Evolutionary conservation across 1,140 invertebrate species (phyloP).

Genomic region (Drosophila takahashii): DNA sequence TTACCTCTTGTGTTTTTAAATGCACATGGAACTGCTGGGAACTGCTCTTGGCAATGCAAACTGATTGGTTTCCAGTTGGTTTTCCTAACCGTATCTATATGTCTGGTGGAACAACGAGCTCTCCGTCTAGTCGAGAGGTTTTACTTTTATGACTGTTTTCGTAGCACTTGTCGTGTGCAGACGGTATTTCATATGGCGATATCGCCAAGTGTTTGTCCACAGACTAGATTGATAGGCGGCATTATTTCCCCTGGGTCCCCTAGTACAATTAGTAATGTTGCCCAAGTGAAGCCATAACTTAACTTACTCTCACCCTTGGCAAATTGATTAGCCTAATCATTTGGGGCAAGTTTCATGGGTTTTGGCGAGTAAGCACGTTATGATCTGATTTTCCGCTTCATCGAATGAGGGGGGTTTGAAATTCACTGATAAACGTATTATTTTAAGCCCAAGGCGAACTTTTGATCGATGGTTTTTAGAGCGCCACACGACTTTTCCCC

Average conservation of each 20-base stretch:
- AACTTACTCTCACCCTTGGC: slow-evolving; percentile 2
- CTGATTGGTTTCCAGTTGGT: slow-evolving; percentile 31
- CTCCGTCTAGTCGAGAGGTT: slow-evolving; percentile 28
- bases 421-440: slow-evolving; percentile 17
- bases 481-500: slow-evolving; percentile 5
- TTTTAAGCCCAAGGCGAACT: slow-evolving; percentile 26
- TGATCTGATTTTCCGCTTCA: slow-evolving; percentile 59
- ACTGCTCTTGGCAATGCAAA: slow-evolving; percentile 12
- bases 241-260: slow-evolving; percentile 13
- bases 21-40: slow-evolving; percentile 1
- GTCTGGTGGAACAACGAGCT: slow-evolving; percentile 9
- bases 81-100: slow-evolving; percentile 15
- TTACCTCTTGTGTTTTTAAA: background rate
- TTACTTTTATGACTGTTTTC: slow-evolving; percentile 64
- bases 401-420: background rate
- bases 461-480: slow-evolving; percentile 72
- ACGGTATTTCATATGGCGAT: slow-evolving; percentile 52
- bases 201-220: slow-evolving; percentile 45
- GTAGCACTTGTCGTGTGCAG: slow-evolving; percentile 53
- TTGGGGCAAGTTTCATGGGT: slow-evolving; percentile 6
- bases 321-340: slow-evolving; percentile 66
- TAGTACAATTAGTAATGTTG: slow-evolving; percentile 27
- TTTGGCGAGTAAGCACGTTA: slow-evolving; percentile 37
- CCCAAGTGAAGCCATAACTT: slow-evolving; percentile 33
- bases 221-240: slow-evolving; percentile 59